These are phyloP conservation scores for Dusona sp. DNA, from an alignment of 2,888 invertebrate species.

Conservation along the genomic window DNA sequence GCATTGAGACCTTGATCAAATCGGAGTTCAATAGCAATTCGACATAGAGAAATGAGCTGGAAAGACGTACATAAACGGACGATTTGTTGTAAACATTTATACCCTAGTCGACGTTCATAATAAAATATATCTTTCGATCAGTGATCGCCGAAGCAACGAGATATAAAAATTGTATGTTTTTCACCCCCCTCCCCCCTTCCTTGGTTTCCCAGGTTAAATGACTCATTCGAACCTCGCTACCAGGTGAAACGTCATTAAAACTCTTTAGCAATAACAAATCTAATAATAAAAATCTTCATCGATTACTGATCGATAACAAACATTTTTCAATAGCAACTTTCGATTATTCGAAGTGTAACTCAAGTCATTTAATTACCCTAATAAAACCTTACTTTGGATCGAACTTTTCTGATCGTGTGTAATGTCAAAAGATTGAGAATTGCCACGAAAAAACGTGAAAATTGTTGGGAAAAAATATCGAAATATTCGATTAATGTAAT, in stretches of 20 bases:
- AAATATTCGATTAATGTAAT: not conserved
- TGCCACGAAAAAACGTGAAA: not conserved
- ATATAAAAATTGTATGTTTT: not conserved
- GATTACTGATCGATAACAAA: not conserved
- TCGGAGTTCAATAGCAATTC: conserved; percentile 66
- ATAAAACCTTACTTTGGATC: too few species aligned
- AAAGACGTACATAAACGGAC: not conserved
- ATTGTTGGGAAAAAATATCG: not conserved
- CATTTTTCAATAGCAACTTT: not conserved
- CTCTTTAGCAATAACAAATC: not conserved
- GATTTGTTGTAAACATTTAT: not conserved
- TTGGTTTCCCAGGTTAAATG: not conserved
- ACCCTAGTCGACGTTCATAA: not conserved
- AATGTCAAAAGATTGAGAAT: too few species aligned
- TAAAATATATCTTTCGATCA: not conserved
- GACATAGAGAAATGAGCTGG: conserved; percentile 15
- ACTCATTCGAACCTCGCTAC: not conserved
- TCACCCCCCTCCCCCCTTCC: not conserved
- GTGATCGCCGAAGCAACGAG: not conserved
- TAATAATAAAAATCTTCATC: not conserved
- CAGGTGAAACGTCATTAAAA: not conserved
- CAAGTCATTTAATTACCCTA: too few species aligned
- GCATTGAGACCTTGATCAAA: conserved; percentile 60
- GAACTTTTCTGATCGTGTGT: too few species aligned
- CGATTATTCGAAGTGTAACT: not conserved